phyloP scores from a whole-genome alignment of 2,797 vertebrate species.

The Leptoclinus maculatus region DNA sequence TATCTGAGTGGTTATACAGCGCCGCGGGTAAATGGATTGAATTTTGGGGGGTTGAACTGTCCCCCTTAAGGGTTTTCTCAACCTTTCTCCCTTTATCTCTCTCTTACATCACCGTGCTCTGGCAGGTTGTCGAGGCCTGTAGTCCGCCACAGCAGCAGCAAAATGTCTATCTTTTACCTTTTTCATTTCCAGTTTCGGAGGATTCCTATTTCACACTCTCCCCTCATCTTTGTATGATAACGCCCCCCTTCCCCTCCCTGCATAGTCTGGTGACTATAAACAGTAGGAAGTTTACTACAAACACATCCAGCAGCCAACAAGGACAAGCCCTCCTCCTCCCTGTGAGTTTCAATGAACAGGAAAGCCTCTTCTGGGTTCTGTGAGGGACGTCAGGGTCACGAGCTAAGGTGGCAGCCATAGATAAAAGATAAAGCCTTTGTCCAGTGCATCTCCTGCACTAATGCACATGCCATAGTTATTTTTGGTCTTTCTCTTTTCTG shows the following conservation, averaged over 20 bases:
- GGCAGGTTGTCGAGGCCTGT: not conserved
- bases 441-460: not conserved
- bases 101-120: not conserved
- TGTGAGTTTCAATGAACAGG: conserved; percentile 31
- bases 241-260: conserved; percentile 15
- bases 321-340: conserved; percentile 45
- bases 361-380: conserved; percentile 31
- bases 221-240: conserved; percentile 5
- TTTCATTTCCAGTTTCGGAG: not conserved
- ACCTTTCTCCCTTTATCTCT: not conserved
- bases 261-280: conserved; percentile 74
- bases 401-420: conserved; percentile 24
- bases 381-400: conserved; percentile 49
- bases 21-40: not conserved
- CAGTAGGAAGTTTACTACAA: conserved; percentile 80
- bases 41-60: not conserved
- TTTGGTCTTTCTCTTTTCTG: not conserved
- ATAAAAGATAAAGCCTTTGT: not conserved
- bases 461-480: not conserved
- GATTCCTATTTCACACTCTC: conserved; percentile 17
- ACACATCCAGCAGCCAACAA: conserved; percentile 60
- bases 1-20: not conserved
- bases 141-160: not conserved
- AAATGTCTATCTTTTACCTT: not conserved
- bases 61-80: conserved; percentile 17